Conservation (phyloP, 2,888 invertebrate species). For the Willowsia nigromaculata region DNA sequence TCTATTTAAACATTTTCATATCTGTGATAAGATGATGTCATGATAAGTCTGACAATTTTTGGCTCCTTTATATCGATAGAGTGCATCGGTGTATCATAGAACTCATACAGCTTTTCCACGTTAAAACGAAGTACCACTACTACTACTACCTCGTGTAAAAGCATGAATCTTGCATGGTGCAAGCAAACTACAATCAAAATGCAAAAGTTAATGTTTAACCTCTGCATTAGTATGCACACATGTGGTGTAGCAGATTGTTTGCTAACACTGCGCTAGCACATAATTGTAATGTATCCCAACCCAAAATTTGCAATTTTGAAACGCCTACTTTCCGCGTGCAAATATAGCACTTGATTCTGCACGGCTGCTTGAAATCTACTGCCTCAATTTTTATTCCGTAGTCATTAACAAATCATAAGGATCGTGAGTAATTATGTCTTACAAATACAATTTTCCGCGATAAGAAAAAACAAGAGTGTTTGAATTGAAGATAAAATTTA, state of each 20-base stretch:
- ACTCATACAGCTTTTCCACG: background rate
- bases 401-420: conserved; percentile 12
- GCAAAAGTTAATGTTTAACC: background rate
- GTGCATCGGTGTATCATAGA: no score
- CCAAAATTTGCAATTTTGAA: background rate
- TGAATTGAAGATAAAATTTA: background rate
- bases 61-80: background rate
- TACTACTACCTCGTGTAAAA: background rate
- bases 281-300: background rate
- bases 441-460: background rate
- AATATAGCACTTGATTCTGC: background rate
- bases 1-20: background rate
- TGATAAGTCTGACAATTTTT: background rate
- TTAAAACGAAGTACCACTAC: background rate
- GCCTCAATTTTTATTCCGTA: background rate
- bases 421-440: conserved; percentile 25
- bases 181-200: background rate
- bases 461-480: conserved; percentile 7
- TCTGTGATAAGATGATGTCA: conserved; percentile 20
- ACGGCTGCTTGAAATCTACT: background rate
- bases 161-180: no score
- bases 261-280: background rate
- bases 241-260: background rate
- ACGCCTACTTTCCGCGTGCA: conserved; percentile 10
- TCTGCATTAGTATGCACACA: background rate